These are phyloP conservation scores for Dasysyrphus albostriatus DNA, from an alignment of 2,888 invertebrate genomes.

Conservation along the genomic window DNA sequence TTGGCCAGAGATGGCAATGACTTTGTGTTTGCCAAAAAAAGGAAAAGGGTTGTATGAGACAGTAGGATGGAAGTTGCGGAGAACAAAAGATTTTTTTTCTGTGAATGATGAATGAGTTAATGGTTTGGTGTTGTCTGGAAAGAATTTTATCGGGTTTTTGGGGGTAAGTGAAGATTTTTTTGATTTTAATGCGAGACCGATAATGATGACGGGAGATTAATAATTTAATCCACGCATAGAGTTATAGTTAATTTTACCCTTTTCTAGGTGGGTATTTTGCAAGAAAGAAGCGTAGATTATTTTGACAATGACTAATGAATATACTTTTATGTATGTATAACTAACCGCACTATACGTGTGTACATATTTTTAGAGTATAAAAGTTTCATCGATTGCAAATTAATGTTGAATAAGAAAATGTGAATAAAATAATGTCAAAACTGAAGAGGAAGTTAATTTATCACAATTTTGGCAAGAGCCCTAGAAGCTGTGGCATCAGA, in stretches of 20 bases:
- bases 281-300: slow-evolving; percentile 12
- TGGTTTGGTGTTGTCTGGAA: slow-evolving; percentile 63
- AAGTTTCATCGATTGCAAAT: too few relatives aligned
- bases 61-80: slow-evolving; percentile 1
- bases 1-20: slow-evolving; percentile 70
- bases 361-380: too few relatives aligned
- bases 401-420: too few relatives aligned
- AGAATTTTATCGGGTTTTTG: slow-evolving; percentile 38
- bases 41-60: slow-evolving; percentile 50
- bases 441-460: too few relatives aligned
- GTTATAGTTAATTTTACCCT: not conserved
- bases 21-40: slow-evolving; percentile 50
- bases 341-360: too few relatives aligned
- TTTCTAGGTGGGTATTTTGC: not conserved
- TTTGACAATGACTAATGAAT: slow-evolving; percentile 56
- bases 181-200: slow-evolving; percentile 27
- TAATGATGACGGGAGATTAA: slow-evolving; percentile 57
- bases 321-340: too few relatives aligned
- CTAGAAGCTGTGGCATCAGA: too few relatives aligned
- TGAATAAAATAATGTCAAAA: too few relatives aligned
- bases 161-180: slow-evolving; percentile 30
- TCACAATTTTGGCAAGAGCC: too few relatives aligned
- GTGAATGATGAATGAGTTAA: slow-evolving; percentile 74
- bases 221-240: slow-evolving; percentile 47
- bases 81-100: slow-evolving; percentile 50